Percentiles rank a stretch among this genome's conserved stretches.
These are phyloP conservation scores for Syngnathus rostellatus DNA, from an alignment of 2,797 vertebrate genomes.

Conservation along the genomic window DNA sequence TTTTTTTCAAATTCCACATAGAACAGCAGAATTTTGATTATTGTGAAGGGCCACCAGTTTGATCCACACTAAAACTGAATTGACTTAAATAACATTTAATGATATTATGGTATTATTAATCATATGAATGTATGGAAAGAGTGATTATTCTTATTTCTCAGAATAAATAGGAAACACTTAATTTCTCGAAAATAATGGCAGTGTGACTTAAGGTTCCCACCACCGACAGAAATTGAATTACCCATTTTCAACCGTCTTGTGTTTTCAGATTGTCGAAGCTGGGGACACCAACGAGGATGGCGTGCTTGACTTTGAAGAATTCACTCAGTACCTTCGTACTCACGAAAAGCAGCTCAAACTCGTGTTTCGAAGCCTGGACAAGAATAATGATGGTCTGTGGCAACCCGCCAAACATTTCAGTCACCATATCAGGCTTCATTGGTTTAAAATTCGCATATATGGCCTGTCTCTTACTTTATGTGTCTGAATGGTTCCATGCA, in stretches of 20 bases:
- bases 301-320: conserved; percentile 81
- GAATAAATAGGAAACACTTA: too few relatives aligned
- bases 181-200: too few relatives aligned
- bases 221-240: background rate
- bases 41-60: too few relatives aligned
- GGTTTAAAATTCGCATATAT: background rate
- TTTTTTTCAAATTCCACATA: background rate
- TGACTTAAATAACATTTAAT: too few relatives aligned
- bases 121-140: too few relatives aligned
- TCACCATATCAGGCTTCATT: background rate
- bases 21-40: too few relatives aligned
- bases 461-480: background rate
- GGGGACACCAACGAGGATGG: conserved; percentile 73
- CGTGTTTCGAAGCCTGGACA: conserved; percentile 81
- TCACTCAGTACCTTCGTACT: conserved; percentile 70
- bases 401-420: background rate
- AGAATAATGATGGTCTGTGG: conserved; percentile 78
- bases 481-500: conserved; percentile 35
- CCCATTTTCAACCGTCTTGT: conserved; percentile 4
- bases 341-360: conserved; percentile 78
- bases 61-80: too few relatives aligned
- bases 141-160: too few relatives aligned
- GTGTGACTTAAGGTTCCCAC: background rate
- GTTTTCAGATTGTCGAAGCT: conserved; percentile 67
- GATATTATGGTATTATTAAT: too few relatives aligned